Conservation (phyloP, 2,797 vertebrate genomes). For the Smutsia gigantea region DNA sequence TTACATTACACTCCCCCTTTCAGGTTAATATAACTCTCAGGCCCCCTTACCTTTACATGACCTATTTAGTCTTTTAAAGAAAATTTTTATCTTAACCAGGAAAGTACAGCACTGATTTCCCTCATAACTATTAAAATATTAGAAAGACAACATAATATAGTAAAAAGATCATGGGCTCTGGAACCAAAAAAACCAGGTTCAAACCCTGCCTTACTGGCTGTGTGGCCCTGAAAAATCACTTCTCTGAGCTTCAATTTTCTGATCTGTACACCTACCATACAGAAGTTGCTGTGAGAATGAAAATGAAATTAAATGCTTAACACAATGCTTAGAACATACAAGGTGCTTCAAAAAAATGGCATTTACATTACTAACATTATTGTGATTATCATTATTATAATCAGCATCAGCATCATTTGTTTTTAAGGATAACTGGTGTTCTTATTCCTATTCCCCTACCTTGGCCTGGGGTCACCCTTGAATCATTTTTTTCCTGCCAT, state of each 20-base stretch:
- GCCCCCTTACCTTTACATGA: not conserved
- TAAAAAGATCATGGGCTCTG: conserved; percentile 31
- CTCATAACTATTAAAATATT: conserved; percentile 48
- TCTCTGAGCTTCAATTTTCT: conserved; percentile 47
- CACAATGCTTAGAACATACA: conserved; percentile 34
- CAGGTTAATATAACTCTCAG: conserved; percentile 1
- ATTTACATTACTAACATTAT: not conserved
- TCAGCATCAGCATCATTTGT: not conserved
- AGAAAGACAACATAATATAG: conserved; percentile 49
- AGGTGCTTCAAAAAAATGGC: conserved; percentile 20
- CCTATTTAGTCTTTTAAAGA: not conserved
- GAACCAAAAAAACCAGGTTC: conserved; percentile 22
- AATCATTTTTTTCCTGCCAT: conserved; percentile 59
- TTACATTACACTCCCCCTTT: conserved; percentile 2
- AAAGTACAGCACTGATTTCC: conserved; percentile 29
- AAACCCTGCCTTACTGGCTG: conserved; percentile 1
- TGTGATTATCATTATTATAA: not conserved
- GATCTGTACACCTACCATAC: not conserved
- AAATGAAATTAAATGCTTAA: conserved; percentile 52
- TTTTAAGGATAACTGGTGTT: not conserved
- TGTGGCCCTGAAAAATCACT: not conserved
- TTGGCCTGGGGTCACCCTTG: conserved; percentile 34
- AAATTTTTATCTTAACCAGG: conserved; percentile 44
- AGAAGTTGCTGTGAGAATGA: conserved; percentile 43
- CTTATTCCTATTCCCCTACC: conserved; percentile 15